Conservation (phyloP, 2,113 vertebrate genomes). For the Arizona elegans region DNA sequence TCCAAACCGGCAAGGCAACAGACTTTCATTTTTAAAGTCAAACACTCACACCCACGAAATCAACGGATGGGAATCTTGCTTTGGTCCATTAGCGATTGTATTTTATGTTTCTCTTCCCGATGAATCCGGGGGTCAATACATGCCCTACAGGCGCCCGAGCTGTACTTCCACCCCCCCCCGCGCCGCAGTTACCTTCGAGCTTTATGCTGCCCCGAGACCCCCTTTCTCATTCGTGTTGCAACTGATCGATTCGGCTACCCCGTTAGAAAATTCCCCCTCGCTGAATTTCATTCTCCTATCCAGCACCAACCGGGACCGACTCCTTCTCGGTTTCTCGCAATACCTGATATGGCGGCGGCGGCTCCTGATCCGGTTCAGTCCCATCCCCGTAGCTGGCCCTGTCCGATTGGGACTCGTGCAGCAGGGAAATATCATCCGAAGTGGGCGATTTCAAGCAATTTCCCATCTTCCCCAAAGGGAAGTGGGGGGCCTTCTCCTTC, state of each 20-base stretch:
- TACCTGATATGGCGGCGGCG: constrained; percentile 96
- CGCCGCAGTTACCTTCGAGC: background rate
- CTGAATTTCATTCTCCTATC: background rate
- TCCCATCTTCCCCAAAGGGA: constrained; percentile 79
- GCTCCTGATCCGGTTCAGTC: constrained; percentile 88
- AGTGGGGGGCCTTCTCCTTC: constrained; percentile 42
- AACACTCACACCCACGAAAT: background rate
- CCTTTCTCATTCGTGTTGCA: background rate
- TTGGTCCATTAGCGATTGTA: background rate
- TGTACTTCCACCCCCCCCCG: background rate
- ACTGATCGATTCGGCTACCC: background rate
- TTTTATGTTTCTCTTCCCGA: background rate
- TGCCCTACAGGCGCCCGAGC: too few species aligned
- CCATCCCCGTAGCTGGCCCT: constrained; percentile 91
- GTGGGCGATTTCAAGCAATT: constrained; percentile 96
- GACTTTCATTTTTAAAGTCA: background rate
- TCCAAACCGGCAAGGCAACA: background rate
- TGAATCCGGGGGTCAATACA: background rate
- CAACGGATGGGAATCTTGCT: background rate
- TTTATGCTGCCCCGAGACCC: background rate
- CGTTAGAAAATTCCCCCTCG: background rate
- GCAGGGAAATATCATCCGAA: constrained; percentile 95
- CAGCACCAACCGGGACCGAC: background rate
- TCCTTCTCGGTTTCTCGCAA: background rate
- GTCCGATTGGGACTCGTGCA: constrained; percentile 95